Evolutionary conservation across 2,888 invertebrate genomes (phyloP).

Genomic region (Pterostichus niger): DNA sequence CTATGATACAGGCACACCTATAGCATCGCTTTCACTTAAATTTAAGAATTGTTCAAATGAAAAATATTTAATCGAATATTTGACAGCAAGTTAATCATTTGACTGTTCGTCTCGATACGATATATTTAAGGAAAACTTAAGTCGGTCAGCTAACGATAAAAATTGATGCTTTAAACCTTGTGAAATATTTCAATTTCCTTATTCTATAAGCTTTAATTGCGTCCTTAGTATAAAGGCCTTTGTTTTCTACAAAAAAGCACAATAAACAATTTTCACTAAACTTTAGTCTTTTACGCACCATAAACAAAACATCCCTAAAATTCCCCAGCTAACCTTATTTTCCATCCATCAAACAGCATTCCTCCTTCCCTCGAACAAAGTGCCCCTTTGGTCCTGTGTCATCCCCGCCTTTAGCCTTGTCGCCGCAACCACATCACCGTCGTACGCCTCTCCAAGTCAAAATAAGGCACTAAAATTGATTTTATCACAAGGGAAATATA

Average conservation of each 20-base stretch:
- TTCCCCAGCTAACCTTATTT: slow-evolving; percentile 34
- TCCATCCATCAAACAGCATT: slow-evolving; percentile 47
- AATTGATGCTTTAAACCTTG: too few relatives aligned
- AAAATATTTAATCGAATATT: too few relatives aligned
- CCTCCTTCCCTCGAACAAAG: slow-evolving; percentile 10
- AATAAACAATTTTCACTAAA: slow-evolving; percentile 40
- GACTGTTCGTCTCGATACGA: too few relatives aligned
- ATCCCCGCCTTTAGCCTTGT: background rate
- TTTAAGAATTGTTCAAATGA: too few relatives aligned
- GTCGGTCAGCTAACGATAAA: too few relatives aligned
- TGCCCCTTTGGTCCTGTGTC: background rate
- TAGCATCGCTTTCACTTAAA: too few relatives aligned
- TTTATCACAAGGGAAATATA: slow-evolving; percentile 63
- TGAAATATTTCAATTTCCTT: slow-evolving; percentile 1
- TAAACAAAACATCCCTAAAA: slow-evolving; percentile 37
- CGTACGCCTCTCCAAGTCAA: slow-evolving; percentile 19
- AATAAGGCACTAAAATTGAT: slow-evolving; percentile 62
- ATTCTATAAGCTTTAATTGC: background rate
- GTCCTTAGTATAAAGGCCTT: background rate
- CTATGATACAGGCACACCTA: too few relatives aligned
- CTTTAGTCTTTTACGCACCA: slow-evolving; percentile 16
- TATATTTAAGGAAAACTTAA: too few relatives aligned
- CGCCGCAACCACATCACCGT: slow-evolving; percentile 24
- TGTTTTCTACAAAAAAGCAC: slow-evolving; percentile 3
- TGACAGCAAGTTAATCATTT: too few relatives aligned